phyloP scores from a whole-genome alignment of 2,113 vertebrate genomes.

The Cephalopholis sonnerati region DNA sequence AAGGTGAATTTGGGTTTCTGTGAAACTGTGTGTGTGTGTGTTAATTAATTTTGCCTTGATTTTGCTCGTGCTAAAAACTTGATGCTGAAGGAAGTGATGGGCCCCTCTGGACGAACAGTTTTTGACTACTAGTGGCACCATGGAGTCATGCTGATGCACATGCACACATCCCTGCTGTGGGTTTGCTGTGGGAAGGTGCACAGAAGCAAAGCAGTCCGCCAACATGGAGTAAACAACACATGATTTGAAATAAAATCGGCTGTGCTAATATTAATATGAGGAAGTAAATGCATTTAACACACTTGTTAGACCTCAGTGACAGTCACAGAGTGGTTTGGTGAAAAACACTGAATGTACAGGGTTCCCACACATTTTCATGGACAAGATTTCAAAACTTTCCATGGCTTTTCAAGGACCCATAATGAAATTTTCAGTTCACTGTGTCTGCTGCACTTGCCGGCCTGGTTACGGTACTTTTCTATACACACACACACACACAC shows the following conservation, averaged over 20 bases:
- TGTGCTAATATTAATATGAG: neutral
- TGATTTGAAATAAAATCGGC: neutral
- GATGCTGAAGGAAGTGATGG: neutral
- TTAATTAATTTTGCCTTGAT: conserved; percentile 11
- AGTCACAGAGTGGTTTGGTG: neutral
- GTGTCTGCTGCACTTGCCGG: too few relatives aligned
- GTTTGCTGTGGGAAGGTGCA: neutral
- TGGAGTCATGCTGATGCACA: neutral
- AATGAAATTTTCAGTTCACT: too few relatives aligned
- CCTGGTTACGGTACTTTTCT: too few relatives aligned
- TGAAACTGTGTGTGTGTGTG: conserved; percentile 21
- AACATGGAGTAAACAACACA: neutral
- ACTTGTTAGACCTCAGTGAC: neutral
- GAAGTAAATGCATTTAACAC: neutral
- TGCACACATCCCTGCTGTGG: neutral
- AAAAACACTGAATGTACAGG: neutral
- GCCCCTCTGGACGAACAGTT: neutral
- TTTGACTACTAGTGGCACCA: neutral
- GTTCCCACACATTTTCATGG: too few relatives aligned
- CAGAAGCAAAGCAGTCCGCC: neutral
- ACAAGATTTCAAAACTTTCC: too few relatives aligned
- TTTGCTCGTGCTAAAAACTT: neutral
- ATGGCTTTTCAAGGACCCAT: too few relatives aligned
- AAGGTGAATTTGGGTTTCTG: conserved; percentile 35
- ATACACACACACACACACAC: too few relatives aligned